Base-by-base conservation (phyloP, 2,797 vertebrate species). In the Sebastes itinus region DNA sequence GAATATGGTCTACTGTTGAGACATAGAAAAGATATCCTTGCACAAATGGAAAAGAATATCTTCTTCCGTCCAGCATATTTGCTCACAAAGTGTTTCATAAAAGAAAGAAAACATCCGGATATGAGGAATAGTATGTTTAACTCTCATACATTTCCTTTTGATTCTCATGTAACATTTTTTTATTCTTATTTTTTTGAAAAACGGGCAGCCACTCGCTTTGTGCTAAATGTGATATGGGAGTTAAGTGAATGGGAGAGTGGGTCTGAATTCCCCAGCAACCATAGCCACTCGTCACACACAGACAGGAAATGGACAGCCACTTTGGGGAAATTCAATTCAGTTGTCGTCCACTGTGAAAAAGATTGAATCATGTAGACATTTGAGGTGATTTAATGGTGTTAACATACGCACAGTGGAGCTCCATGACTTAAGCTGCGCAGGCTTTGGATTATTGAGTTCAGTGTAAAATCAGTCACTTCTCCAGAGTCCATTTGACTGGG, bases 271-370 rank as follows among this genome's bases (percentile, higher is more conserved):
- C 85, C 87, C 84, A 63, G 93, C 93, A 92, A 81, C 86, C 87
- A 73, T 77, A 83, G 92, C 94, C 92, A 94, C 92, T 90, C 90
- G 90, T 95, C 94, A 95, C 91, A 94, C 82, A 77, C 82, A 94
- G 93, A 93, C 93, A 95, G 94, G 94, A 96, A 95, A 95, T 95
- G 94, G 94, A 95, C 94, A 94, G 91, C 91, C 95, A 95, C 95
- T 96, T 96, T 95, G 93, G 89, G 89, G 92, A 92, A 95, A 95
- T 94, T 94, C 92, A 95, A 95, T 95, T 95, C 92, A 83, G 93
- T 93, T 84, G 89, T 94, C 90, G 88, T 94, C 92, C 92, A 80
- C 92, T 92, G 92, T 94, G 90, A 90, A 92, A 92, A 94, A 94
- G 94, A 95, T 94, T 95, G 94, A 95, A 95, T 95, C 94, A 95